These are phyloP conservation scores for Dicerorhinus sumatrensis DNA, from an alignment of 2,113 vertebrate species.

Conservation along the genomic window DNA sequence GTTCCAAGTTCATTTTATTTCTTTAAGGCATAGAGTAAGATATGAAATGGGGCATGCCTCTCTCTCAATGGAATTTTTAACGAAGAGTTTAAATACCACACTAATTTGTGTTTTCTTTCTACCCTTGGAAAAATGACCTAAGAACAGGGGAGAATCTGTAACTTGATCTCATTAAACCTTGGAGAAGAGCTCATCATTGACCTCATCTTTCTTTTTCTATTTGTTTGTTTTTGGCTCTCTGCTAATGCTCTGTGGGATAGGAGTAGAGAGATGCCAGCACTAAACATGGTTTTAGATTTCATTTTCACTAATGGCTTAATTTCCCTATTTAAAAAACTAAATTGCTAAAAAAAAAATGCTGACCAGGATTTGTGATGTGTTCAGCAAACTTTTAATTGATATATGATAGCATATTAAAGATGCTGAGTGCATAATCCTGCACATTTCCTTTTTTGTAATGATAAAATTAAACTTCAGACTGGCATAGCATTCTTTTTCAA, in stretches of 20 bases:
- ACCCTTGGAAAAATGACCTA: neutral
- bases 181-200: neutral
- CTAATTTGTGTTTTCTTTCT: conserved; percentile 58
- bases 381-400: conserved; percentile 66
- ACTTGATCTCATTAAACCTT: conserved; percentile 42
- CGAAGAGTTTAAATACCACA: conserved; percentile 5
- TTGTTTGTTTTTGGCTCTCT: neutral
- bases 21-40: conserved; percentile 23
- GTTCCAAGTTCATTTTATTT: neutral
- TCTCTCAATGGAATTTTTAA: conserved; percentile 52
- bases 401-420: conserved; percentile 2
- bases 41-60: conserved; percentile 14
- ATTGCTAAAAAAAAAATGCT: neutral
- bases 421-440: neutral
- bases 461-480: conserved; percentile 31
- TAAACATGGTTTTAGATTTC: conserved; percentile 39
- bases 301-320: conserved; percentile 50
- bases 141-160: neutral
- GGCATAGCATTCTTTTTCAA: neutral
- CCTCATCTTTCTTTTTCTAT: neutral
- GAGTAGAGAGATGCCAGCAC: neutral
- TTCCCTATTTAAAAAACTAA: conserved; percentile 38
- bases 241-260: neutral
- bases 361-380: conserved; percentile 29
- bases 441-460: neutral